Evolutionary conservation across 2,797 vertebrate genomes (phyloP).

Genomic region (Sphenopsis melanotis): DNA sequence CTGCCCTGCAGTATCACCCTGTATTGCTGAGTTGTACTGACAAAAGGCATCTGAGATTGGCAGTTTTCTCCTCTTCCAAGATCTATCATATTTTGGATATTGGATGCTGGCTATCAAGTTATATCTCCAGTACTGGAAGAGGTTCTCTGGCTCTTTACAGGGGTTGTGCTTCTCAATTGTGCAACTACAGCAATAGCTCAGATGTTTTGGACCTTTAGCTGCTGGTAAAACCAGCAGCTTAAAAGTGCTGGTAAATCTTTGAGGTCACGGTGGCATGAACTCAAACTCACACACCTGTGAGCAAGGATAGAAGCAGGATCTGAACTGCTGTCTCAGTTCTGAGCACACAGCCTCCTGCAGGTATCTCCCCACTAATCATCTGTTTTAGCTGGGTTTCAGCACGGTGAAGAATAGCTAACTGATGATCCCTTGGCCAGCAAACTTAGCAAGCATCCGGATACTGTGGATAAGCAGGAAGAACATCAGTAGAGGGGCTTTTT

Average conservation of each 20-base stretch:
- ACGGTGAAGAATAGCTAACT: neutral
- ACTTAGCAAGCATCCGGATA: rapidly evolving
- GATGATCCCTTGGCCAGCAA: neutral
- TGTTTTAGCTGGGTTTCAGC: neutral
- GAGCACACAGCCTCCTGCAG: neutral
- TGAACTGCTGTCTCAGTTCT: neutral
- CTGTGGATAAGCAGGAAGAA: neutral
- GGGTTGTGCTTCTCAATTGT: neutral
- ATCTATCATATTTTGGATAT: neutral
- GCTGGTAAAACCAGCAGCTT: neutral
- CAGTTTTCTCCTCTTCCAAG: neutral
- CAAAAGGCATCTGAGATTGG: neutral
- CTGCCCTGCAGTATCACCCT: neutral
- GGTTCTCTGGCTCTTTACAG: neutral
- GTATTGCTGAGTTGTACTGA: neutral
- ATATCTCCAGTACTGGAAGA: neutral
- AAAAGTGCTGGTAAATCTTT: neutral
- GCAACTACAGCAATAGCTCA: neutral
- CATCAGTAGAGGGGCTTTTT: neutral
- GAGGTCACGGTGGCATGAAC: neutral
- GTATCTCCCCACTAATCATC: neutral
- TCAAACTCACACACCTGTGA: neutral
- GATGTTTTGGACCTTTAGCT: neutral
- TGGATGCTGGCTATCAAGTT: neutral
- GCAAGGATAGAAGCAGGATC: neutral